Evolutionary conservation across 2,888 invertebrate species (phyloP).

Genomic region (Colostygia pectinataria): DNA sequence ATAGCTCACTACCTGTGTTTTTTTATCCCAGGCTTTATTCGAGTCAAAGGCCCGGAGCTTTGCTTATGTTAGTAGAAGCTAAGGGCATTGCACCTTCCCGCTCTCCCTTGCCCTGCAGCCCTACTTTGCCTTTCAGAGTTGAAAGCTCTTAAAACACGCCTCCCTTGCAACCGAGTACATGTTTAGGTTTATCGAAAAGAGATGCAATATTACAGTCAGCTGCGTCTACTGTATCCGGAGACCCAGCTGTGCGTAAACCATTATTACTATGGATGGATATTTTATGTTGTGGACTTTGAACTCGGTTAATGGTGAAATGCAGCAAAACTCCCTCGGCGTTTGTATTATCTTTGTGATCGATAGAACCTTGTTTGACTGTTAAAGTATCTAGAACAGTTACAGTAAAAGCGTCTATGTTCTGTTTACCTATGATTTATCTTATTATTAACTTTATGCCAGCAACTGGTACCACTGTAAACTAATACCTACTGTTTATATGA

Average conservation of each 20-base stretch:
- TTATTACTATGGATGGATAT: slow-evolving; percentile 63
- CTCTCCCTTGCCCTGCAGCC: slow-evolving; percentile 81
- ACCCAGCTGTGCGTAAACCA: slow-evolving; percentile 70
- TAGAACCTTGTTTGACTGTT: slow-evolving; percentile 47
- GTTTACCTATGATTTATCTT: slow-evolving; percentile 15
- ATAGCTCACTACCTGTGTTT: slow-evolving; percentile 78
- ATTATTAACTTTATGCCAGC: not conserved
- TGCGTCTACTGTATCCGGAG: slow-evolving; percentile 66
- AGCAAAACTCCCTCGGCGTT: slow-evolving; percentile 55
- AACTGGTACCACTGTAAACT: not conserved
- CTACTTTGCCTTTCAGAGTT: slow-evolving; percentile 73
- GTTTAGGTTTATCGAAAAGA: slow-evolving; percentile 65
- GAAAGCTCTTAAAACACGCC: slow-evolving; percentile 60
- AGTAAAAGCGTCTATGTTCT: slow-evolving; percentile 41
- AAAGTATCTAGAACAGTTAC: slow-evolving; percentile 40
- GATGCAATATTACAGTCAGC: slow-evolving; percentile 65
- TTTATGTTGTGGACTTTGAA: slow-evolving; percentile 78
- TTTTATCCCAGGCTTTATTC: slow-evolving; percentile 64
- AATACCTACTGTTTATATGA: not conserved
- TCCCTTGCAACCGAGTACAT: slow-evolving; percentile 61
- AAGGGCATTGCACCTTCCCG: slow-evolving; percentile 80
- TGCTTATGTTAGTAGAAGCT: slow-evolving; percentile 66
- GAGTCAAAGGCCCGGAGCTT: slow-evolving; percentile 74
- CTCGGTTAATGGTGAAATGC: slow-evolving; percentile 72
- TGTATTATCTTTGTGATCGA: slow-evolving; percentile 63